These are phyloP conservation scores for Dysdera silvatica DNA, from an alignment of 1,140 invertebrate species.

Conservation along the genomic window DNA sequence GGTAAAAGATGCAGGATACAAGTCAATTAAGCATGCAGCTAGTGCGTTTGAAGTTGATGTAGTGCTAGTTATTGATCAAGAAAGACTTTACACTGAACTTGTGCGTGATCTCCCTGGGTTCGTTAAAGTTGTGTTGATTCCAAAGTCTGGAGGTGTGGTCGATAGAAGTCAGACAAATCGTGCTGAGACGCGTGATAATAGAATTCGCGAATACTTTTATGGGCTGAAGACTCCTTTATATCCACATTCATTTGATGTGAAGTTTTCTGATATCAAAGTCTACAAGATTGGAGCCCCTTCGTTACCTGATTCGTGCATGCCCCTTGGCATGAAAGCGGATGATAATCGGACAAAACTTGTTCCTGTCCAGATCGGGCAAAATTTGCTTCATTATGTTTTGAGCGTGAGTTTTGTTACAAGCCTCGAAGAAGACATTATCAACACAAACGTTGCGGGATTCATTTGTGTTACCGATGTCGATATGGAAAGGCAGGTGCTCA, in stretches of 20 bases:
- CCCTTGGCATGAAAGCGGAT: conserved; percentile 81
- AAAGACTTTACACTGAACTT: conserved; percentile 88
- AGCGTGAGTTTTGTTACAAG: conserved; percentile 59
- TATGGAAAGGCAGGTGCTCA: conserved; percentile 73
- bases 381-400: conserved; percentile 75
- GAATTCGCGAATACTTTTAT: conserved; percentile 92
- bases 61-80: conserved; percentile 93
- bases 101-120: conserved; percentile 84
- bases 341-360: conserved; percentile 86
- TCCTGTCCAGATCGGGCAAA: conserved; percentile 49
- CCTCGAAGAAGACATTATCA: conserved; percentile 68
- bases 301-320: conserved; percentile 87
- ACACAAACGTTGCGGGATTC: conserved; percentile 83
- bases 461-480: conserved; percentile 77
- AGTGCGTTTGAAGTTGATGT: conserved; percentile 92
- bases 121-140: conserved; percentile 85
- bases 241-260: conserved; percentile 84
- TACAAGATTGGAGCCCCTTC: conserved; percentile 91
- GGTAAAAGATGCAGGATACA: conserved; percentile 54
- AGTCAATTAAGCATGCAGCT: conserved; percentile 61
- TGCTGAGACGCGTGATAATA: conserved; percentile 64
- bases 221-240: conserved; percentile 71
- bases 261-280: conserved; percentile 76
- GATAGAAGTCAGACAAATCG: conserved; percentile 65
- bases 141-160: conserved; percentile 91